These are phyloP conservation scores for Talpa occidentalis DNA, from an alignment of 2,113 vertebrate genomes.

Conservation along the genomic window DNA sequence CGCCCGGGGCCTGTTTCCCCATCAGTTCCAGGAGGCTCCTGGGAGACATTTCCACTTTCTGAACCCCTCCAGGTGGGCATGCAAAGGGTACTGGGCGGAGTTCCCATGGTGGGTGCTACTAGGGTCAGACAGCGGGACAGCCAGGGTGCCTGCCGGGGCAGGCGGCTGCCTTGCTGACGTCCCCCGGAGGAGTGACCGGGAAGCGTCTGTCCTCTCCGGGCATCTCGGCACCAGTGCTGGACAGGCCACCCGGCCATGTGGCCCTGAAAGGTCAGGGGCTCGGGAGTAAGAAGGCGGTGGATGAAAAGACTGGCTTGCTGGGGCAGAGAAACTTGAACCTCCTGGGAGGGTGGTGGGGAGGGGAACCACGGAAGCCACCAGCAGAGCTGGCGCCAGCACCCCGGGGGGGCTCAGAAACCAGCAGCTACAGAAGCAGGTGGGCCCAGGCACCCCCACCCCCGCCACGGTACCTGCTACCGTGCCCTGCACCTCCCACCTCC, in stretches of 20 bases:
- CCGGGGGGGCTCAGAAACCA: not conserved
- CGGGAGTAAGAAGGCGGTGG: not conserved
- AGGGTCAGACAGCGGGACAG: not conserved
- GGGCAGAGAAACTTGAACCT: not conserved
- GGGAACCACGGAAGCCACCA: not conserved
- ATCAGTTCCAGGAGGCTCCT: not conserved
- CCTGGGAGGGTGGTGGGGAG: no score
- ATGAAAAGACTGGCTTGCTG: accelerated
- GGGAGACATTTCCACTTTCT: not conserved
- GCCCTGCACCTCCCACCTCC: not conserved
- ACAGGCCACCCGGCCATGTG: no score
- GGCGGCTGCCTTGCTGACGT: not conserved
- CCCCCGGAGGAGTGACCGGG: no score
- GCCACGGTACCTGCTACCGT: not conserved
- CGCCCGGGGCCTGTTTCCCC: not conserved
- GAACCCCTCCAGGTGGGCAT: not conserved
- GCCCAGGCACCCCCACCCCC: not conserved
- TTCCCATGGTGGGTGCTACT: accelerated
- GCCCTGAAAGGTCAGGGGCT: no score
- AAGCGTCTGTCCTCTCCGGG: no score
- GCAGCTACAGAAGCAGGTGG: not conserved
- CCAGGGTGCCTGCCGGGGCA: not conserved
- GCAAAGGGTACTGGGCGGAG: accelerated
- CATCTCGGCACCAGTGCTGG: no score
- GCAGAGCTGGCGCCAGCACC: not conserved